Percentiles rank a stretch among this genome's conserved stretches.
Evolutionary conservation across 2,113 vertebrate species (phyloP).

Genomic region (Micronycteris hirsuta): DNA sequence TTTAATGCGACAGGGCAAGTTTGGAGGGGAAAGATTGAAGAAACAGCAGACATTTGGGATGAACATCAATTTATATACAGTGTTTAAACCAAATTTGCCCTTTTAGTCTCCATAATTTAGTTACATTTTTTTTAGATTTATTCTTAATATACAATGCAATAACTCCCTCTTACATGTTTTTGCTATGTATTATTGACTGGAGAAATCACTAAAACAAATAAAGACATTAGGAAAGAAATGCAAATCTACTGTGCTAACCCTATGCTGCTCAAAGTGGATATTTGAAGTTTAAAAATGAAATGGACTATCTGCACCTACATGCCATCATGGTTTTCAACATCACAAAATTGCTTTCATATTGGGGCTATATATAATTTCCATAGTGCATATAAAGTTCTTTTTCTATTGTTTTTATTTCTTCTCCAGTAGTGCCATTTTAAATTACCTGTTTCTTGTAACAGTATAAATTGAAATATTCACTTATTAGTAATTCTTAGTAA

Average conservation of each 20-base stretch:
- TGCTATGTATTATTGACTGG: not conserved
- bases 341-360: not conserved
- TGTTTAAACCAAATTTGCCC: not conserved
- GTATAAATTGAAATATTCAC: not conserved
- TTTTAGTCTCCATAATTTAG: not conserved
- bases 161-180: not conserved
- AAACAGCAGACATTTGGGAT: not conserved
- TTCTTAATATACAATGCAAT: not conserved
- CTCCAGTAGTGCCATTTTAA: not conserved
- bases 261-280: not conserved
- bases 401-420: not conserved
- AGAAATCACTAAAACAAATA: not conserved
- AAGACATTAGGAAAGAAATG: not conserved
- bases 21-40: not conserved
- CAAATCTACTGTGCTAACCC: not conserved
- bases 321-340: not conserved
- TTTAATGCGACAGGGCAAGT: not conserved
- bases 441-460: not conserved
- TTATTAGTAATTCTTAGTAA: not conserved
- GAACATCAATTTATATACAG: not conserved
- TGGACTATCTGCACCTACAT: not conserved
- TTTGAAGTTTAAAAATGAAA: not conserved
- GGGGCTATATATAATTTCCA: not conserved
- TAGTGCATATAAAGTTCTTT: not conserved
- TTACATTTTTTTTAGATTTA: not conserved